These are phyloP conservation scores for Cassiopea andromeda DNA, from an alignment of 30 jellyfish, hydroid and myxozoan genomes.

Conservation along the genomic window DNA sequence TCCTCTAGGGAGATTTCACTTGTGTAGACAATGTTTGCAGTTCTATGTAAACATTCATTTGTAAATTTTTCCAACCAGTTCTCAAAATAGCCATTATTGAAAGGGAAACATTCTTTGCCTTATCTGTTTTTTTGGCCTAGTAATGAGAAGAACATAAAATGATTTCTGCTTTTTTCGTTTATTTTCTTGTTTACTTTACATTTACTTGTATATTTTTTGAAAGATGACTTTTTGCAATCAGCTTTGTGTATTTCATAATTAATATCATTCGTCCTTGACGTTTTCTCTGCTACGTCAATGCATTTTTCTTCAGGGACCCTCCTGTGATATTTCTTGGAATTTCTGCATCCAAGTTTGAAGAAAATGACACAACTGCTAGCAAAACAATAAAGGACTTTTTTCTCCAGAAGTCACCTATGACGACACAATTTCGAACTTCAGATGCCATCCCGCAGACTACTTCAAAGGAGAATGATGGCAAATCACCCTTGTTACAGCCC, in stretches of 20 bases:
- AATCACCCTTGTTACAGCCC: not conserved
- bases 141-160: not conserved
- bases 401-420: not conserved
- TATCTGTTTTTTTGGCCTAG: not conserved
- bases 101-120: not conserved
- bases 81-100: not conserved
- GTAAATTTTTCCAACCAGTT: not conserved
- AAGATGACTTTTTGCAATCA: not conserved
- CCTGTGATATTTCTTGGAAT: constrained; percentile 72
- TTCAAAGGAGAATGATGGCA: not conserved
- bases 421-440: not conserved
- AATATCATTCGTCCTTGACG: not conserved
- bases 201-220: not conserved
- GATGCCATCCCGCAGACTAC: not conserved
- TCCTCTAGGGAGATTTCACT: too few species aligned
- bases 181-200: not conserved
- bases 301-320: constrained; percentile 79
- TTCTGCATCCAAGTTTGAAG: constrained; percentile 80
- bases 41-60: too few species aligned
- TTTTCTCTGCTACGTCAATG: not conserved
- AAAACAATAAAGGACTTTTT: constrained; percentile 66
- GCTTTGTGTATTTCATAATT: not conserved
- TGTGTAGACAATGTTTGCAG: too few species aligned
- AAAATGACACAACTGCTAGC: constrained; percentile 7
- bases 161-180: not conserved